Conservation (phyloP, 2,888 invertebrate species). For the Epinotia ramella region DNA sequence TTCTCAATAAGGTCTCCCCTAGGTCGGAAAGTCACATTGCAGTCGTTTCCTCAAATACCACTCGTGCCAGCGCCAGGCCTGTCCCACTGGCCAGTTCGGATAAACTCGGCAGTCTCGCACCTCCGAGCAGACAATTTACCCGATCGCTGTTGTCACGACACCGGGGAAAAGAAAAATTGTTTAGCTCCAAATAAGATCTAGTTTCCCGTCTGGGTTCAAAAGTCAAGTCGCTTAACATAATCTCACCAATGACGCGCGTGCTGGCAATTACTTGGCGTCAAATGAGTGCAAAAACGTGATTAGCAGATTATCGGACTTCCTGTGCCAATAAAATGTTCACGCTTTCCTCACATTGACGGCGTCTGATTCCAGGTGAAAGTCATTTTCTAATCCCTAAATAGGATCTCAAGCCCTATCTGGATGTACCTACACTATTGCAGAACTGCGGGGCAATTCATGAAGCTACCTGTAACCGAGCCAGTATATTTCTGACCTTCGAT, state of each 20-base stretch:
- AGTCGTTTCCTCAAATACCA: no score
- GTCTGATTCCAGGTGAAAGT: slow-evolving; percentile 28
- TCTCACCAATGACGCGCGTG: background rate
- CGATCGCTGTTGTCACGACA: background rate
- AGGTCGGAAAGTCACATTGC: no score
- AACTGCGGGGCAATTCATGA: background rate
- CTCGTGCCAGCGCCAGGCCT: no score
- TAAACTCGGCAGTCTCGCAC: no score
- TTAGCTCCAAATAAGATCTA: background rate
- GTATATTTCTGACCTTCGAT: background rate
- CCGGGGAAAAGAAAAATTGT: background rate
- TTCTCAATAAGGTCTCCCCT: background rate
- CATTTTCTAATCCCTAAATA: slow-evolving; percentile 36
- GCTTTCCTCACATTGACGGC: slow-evolving; percentile 28
- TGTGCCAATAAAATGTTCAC: background rate
- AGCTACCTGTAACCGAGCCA: background rate
- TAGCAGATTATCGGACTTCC: slow-evolving; percentile 14
- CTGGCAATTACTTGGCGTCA: background rate
- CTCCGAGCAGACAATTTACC: no score
- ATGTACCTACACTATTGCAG: background rate
- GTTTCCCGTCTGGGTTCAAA: background rate
- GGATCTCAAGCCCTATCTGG: slow-evolving; percentile 30
- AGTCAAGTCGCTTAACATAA: background rate
- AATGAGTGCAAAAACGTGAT: slow-evolving; percentile 4
- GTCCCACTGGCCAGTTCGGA: no score